Evolutionary conservation across 2,888 invertebrate genomes (phyloP), one percentile per base, ranked within the genome.

Genomic region (Drosophila bunnanda): DNA sequence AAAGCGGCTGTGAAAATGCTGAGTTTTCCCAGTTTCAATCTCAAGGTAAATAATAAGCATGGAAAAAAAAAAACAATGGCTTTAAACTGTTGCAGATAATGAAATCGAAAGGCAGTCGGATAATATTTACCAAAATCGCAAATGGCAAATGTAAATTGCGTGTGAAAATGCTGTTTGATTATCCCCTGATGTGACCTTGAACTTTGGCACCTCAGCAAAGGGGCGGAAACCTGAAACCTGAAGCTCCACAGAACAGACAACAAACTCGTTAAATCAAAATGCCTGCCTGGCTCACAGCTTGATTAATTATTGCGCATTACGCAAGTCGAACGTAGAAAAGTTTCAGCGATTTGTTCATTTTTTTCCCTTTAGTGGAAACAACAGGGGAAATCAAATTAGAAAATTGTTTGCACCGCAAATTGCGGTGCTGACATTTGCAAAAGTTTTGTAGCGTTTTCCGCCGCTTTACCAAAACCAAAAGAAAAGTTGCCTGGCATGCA

Each of bases 91-190:
- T 68, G 44, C 43, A 53, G 32, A 46, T 75, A 78, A 79, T 76
- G 80, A 87, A 89, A 89, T 73, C 66, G 83, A 90, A 86, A 89
- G 89, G 82, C 55, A 50, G 34, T 5, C 5, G 4, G 20, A 32
- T 15, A 32, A 50, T 9, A 32, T 17, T 12, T 32, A 12, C 39
- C 4, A 75, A 70, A 57, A 53, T 58, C 22, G n/a, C 46, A 36
- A 60, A 10, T 17, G 36, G 61, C 32, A 69, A 76, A 57, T 67
- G 46, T n/a, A 71, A 82, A 77, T 90, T 78, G 90, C 91, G 86
- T 90, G 91, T 66, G 79, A 81, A 89, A 83, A 71, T 79, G 74
- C 66, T 82, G 76, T 90, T 83, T 78, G 70, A 74, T 44, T 79
- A 67, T 82, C 71, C 68, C 54, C 71, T 52, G 20, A 34, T 36